Conservation (phyloP, 2,888 invertebrate species). For the Himalopsyche japonica region DNA sequence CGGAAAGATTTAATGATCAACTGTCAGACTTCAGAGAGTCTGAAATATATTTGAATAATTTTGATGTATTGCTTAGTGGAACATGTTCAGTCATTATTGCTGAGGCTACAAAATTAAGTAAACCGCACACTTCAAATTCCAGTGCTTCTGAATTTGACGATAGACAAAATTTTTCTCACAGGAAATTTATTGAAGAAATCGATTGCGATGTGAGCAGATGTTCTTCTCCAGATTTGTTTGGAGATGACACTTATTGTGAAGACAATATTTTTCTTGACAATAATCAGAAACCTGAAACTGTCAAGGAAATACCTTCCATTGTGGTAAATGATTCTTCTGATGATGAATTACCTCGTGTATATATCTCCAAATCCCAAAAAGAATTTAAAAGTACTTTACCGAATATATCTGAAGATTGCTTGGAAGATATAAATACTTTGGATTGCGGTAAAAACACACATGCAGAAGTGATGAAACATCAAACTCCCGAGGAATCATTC, state of each 20-base stretch:
- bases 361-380: constrained; percentile 12
- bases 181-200: neutral
- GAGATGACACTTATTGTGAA: constrained; percentile 48
- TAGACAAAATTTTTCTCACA: neutral
- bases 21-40: constrained; percentile 47
- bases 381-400: neutral
- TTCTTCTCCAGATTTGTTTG: constrained; percentile 57
- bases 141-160: neutral
- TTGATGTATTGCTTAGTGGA: constrained; percentile 52
- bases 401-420: constrained; percentile 4
- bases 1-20: constrained; percentile 44
- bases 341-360: constrained; percentile 30
- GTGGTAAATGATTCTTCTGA: constrained; percentile 14
- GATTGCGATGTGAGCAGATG: constrained; percentile 45
- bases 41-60: constrained; percentile 49
- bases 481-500: neutral
- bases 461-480: neutral
- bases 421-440: neutral
- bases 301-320: neutral
- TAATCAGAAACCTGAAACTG: neutral
- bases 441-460: neutral
- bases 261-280: constrained; percentile 10
- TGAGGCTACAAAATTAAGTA: neutral
- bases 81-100: constrained; percentile 25
- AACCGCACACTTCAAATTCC: neutral